Evolutionary conservation across 1,140 invertebrate genomes (phyloP), one percentile per base, ranked within the genome.

Genomic region (Sarcophaga bullata): DNA sequence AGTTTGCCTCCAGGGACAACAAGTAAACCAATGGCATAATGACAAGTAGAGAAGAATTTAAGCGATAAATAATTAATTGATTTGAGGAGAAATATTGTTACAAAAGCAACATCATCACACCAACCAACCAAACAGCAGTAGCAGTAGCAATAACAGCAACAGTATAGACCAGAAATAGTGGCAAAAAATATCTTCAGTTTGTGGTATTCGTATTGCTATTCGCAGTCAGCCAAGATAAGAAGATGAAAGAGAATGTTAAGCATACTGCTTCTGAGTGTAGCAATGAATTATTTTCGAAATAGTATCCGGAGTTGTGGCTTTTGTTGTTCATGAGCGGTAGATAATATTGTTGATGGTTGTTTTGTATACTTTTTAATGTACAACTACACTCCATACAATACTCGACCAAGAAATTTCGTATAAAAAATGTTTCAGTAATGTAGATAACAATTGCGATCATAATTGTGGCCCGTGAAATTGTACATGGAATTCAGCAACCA

Each of bases 51-150:
- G 88, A 86, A 88, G 87, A 89, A 87, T 89, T 89, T 89, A 89
- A 89, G 88, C 89, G 88, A 89, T 89, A 89, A 89, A 89, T 89
- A 89, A 89, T 89, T 89, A 89, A 89, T 89, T 89, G 88, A 89
- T 89, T 89, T 86, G 85, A 85, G 62, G 84, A 86, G 85, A 84
- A 84, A 85, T n/a, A n/a, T 78, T 81, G 85, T 82, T 83, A 81
- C 76, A 73, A 82, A 80, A 81, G 75, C 78, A 82, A 68, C 37
- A 47, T 7, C 80, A 78, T 6, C 17, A n/a, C n/a, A n/a, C n/a
- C n/a, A n/a, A n/a, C n/a, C n/a, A n/a, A n/a, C n/a, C n/a, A n/a
- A n/a, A n/a, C n/a, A 68, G 62, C 17, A 68, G 19, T 8, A 68
- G n/a, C 17, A 68, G n/a, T 19, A 25, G 7, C 8, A 8, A 0